Percentiles rank a stretch among this genome's conserved stretches.
Evolutionary conservation across 1,140 invertebrate genomes (phyloP).

Genomic region (Ceratina calcarata): DNA sequence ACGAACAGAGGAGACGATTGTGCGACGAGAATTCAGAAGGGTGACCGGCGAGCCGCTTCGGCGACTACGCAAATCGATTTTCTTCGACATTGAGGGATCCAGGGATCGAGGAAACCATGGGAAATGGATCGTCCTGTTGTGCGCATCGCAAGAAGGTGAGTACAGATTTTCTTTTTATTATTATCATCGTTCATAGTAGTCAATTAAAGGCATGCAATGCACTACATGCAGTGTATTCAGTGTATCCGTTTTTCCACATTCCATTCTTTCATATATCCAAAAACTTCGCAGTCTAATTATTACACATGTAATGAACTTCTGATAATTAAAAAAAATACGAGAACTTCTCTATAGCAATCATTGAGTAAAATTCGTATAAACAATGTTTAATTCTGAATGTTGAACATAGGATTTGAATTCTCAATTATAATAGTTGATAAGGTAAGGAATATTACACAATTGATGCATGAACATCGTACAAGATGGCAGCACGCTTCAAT

Average conservation of each 20-base stretch:
- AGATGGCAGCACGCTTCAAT: constrained; percentile 57
- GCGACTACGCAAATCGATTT: not conserved
- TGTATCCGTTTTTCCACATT: too few species aligned
- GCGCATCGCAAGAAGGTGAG: constrained; percentile 53
- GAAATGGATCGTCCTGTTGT: constrained; percentile 57
- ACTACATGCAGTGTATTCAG: too few species aligned
- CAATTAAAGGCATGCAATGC: too few species aligned
- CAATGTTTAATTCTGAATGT: too few species aligned
- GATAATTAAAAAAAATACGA: too few species aligned
- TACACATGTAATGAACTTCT: too few species aligned
- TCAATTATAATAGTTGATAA: constrained; percentile 32
- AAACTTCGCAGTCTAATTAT: too few species aligned
- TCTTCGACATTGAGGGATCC: not conserved
- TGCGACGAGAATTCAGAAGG: constrained; percentile 29
- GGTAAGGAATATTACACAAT: not conserved
- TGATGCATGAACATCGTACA: not conserved
- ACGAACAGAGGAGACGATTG: constrained; percentile 23
- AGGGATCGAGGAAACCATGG: constrained; percentile 42
- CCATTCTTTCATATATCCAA: too few species aligned
- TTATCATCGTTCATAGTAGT: too few species aligned
- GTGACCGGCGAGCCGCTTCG: not conserved
- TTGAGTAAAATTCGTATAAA: too few species aligned
- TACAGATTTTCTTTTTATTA: not conserved
- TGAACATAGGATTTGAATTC: too few species aligned
- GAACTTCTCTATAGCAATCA: too few species aligned